A percentile compares a stretch with the other conserved stretches of the same genome.
Conservation (phyloP, 2,113 vertebrate species). For the Ictidomys tridecemlineatus region DNA sequence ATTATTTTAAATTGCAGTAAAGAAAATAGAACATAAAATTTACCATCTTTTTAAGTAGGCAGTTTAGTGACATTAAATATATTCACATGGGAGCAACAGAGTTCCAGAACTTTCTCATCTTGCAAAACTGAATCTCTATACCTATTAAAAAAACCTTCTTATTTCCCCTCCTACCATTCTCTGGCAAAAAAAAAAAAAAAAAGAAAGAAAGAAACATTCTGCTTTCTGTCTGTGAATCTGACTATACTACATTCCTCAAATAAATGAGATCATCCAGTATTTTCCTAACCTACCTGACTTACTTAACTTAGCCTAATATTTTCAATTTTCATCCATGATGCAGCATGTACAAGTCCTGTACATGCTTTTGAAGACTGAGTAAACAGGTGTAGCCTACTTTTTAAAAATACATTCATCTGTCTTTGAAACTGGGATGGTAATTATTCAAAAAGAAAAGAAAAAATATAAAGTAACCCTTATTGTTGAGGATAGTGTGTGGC, state of each 20-base stretch:
- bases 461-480: background rate
- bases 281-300: background rate
- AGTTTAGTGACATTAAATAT: background rate
- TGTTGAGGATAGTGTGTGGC: background rate
- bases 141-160: background rate
- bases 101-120: background rate
- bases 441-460: background rate
- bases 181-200: background rate
- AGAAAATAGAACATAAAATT: background rate
- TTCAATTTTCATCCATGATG: background rate
- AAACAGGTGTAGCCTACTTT: background rate
- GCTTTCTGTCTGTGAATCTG: background rate
- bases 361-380: background rate
- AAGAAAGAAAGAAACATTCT: background rate
- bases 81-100: background rate
- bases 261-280: background rate
- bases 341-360: background rate
- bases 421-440: background rate
- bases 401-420: background rate
- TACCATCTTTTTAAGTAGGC: background rate
- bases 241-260: background rate
- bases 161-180: background rate
- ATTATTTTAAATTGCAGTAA: background rate
- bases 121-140: background rate
- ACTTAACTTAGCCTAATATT: background rate